Conservation (phyloP, 2,797 vertebrate genomes). For the Chelidonichthys spinosus region DNA sequence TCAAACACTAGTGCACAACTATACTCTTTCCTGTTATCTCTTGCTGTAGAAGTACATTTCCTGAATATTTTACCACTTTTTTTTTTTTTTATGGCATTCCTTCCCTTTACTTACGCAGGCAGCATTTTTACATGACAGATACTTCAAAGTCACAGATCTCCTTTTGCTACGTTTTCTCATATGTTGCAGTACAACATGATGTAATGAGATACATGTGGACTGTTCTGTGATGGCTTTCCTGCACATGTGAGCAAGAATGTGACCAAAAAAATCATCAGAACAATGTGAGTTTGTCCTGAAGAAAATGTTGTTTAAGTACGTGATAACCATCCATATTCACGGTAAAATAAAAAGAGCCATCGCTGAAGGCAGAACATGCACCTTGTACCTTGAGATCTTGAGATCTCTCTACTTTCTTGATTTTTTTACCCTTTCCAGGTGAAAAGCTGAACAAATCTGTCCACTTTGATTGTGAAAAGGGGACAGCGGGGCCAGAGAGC, state of each 20-base stretch:
- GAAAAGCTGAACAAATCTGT: conserved; percentile 20
- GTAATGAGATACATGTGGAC: conserved; percentile 5
- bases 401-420: conserved; percentile 1
- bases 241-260: conserved; percentile 9
- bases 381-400: conserved; percentile 32
- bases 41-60: conserved; percentile 48
- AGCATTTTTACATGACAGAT: conserved; percentile 23
- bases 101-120: conserved; percentile 60
- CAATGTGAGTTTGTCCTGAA: conserved; percentile 25
- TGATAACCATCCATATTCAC: conserved; percentile 25
- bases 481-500: background rate
- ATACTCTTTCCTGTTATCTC: conserved; percentile 20
- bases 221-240: conserved; percentile 3
- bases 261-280: conserved; percentile 17
- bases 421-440: conserved; percentile 12
- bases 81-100: conserved; percentile 61
- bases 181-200: background rate
- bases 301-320: conserved; percentile 28
- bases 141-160: conserved; percentile 30
- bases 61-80: conserved; percentile 61
- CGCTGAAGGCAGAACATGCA: conserved; percentile 42
- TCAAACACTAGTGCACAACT: conserved; percentile 53
- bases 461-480: background rate
- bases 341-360: conserved; percentile 1
- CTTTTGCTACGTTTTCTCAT: conserved; percentile 44